Conservation (phyloP, 2,888 invertebrate species). For the Helicoverpa assulta region DNA sequence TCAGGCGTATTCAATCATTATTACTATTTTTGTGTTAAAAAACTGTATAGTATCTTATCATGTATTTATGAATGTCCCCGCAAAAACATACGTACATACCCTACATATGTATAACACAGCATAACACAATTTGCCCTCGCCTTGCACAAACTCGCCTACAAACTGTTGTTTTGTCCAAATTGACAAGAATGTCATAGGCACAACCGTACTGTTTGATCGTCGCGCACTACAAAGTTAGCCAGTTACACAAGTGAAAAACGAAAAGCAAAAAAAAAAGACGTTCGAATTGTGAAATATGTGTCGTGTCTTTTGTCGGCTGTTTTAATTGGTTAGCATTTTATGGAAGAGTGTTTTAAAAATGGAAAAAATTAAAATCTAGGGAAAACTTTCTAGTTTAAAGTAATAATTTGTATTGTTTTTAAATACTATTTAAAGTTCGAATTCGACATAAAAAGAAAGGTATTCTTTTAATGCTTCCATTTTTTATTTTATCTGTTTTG, state of each 20-base stretch:
- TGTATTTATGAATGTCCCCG: no score
- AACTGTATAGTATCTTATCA: no score
- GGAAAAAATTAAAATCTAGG: no score
- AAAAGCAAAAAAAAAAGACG: neutral
- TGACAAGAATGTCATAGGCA: slow-evolving; percentile 38
- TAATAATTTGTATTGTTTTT: no score
- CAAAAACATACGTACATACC: neutral
- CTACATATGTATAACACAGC: neutral
- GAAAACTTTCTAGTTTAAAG: no score
- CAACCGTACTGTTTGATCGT: slow-evolving; percentile 23
- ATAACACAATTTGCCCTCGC: neutral
- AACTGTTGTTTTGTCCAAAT: slow-evolving; percentile 39
- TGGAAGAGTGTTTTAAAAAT: no score
- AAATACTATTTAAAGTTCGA: no score
- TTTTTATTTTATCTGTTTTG: no score
- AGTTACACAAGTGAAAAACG: slow-evolving; percentile 7
- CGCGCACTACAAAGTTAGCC: slow-evolving; percentile 31
- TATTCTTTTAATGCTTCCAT: no score
- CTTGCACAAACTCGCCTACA: neutral
- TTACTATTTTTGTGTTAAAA: no score
- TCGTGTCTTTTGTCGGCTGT: neutral
- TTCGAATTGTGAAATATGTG: slow-evolving; percentile 3
- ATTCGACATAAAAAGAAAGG: no score
- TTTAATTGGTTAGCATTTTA: neutral
- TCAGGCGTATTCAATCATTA: no score